Evolutionary conservation across 2,797 vertebrate genomes (phyloP), one percentile per base, ranked within the genome.

Genomic region (Chaetophractus vellerosus): DNA sequence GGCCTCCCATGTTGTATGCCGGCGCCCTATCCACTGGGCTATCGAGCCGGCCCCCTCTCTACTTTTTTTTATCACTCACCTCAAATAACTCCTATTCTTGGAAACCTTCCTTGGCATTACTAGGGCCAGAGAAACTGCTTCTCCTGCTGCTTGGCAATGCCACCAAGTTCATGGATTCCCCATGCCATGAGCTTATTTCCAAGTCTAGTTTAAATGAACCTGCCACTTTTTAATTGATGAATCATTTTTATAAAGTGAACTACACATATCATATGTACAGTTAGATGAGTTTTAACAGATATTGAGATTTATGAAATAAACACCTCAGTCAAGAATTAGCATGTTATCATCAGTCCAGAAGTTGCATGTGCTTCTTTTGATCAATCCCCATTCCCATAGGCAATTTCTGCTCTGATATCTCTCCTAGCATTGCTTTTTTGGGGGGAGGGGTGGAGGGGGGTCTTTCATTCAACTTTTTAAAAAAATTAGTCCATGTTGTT

Each of bases 391-490:
- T 15, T 9, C 12, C 36, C 38, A 38, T 1, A n/a, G 41, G 71
- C 5, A 75, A 45, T 3, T n/a, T 36, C 18, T 72, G 9, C 63
- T 52, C 66, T 18, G 48, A 9, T 41, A 18, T 21, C 31, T 72
- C 52, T 16, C 52, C 52, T 4, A 36, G 2, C n/a, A 24, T 59
- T 59, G 57, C 11, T 59, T 63, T 63, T 14, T 33, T 50, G 63
- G 52, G 52, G 52, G 16, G 18, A 4, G 15, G 16, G 36, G 26
- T 66, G 21, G 55, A 19, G 50, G 26, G 24, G 41, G 26, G 83
- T 75, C 87, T 75, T 94, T 61, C n/a, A 36, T 9, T 7, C 45
- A 55, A 55, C 15, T 5, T 96, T 93, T 83, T 11, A 88, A n/a
- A n/a, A n/a, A n/a, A 36, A 55, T 55, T 41, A 75, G 50, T 28